phyloP scores from a whole-genome alignment of 2,113 vertebrate species.

The Hemichromis elongatus region DNA sequence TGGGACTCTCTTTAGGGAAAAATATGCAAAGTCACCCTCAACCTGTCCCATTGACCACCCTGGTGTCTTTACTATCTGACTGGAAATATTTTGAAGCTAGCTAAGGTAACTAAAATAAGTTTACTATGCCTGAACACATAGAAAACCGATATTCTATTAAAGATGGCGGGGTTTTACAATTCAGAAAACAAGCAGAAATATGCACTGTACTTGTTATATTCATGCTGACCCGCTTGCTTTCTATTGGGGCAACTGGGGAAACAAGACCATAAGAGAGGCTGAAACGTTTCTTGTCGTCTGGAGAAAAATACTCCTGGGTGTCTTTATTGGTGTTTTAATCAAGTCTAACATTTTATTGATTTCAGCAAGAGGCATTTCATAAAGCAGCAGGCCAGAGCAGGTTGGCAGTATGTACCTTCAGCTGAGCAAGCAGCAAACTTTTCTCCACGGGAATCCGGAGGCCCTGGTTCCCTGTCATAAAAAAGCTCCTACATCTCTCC shows the following conservation, averaged over 20 bases:
- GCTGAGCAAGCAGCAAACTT: conserved; percentile 50
- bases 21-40: conserved; percentile 2
- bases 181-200: not conserved
- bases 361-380: conserved; percentile 62
- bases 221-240: not conserved
- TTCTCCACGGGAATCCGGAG: conserved; percentile 21
- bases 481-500: not conserved
- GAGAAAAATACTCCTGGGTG: conserved; percentile 42
- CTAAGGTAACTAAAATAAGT: not conserved
- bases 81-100: not conserved
- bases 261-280: conserved; percentile 1
- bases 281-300: conserved; percentile 22
- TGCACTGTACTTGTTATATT: not conserved
- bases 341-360: conserved; percentile 68
- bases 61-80: not conserved
- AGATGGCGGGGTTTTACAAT: not conserved
- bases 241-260: not conserved
- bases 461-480: not conserved
- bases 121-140: not conserved
- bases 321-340: conserved; percentile 69
- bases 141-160: not conserved
- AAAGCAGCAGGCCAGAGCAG: conserved; percentile 55
- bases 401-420: conserved; percentile 46
- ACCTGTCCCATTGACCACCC: not conserved
- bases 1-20: not conserved